Percentiles rank a stretch among this genome's conserved stretches.
Evolutionary conservation across 1,140 invertebrate genomes (phyloP).

Genomic region (Apocrypta bakeri): DNA sequence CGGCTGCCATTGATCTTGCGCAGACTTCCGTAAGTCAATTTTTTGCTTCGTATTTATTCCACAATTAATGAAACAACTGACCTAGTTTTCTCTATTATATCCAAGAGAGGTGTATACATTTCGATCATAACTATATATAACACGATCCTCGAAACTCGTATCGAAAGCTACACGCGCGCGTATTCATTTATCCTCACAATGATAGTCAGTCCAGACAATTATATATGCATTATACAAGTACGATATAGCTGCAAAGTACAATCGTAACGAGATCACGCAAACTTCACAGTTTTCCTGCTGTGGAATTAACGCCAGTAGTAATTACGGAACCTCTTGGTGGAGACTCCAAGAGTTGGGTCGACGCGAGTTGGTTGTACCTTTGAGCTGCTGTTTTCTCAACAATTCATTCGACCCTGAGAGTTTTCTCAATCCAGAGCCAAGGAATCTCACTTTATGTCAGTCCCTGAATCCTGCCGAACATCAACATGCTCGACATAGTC

Average conservation of each 20-base stretch:
- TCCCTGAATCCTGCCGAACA: slow-evolving; percentile 77
- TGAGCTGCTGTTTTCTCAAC: slow-evolving; percentile 85
- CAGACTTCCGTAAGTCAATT: slow-evolving; percentile 77
- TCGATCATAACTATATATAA: too few relatives aligned
- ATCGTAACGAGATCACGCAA: background rate
- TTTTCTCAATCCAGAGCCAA: slow-evolving; percentile 85
- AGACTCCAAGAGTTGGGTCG: slow-evolving; percentile 82
- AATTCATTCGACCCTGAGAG: slow-evolving; percentile 77
- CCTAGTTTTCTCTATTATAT: too few relatives aligned
- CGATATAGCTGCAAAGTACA: too few relatives aligned
- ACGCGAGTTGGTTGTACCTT: slow-evolving; percentile 82
- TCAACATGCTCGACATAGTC: slow-evolving; percentile 78
- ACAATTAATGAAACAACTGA: too few relatives aligned
- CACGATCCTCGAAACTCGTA: too few relatives aligned
- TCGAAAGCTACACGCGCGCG: too few relatives aligned
- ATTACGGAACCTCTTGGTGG: slow-evolving; percentile 90
- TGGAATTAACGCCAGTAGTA: slow-evolving; percentile 84
- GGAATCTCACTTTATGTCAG: slow-evolving; percentile 83
- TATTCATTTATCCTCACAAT: too few relatives aligned
- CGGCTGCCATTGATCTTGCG: slow-evolving; percentile 85
- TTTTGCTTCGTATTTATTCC: background rate
- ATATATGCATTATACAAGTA: too few relatives aligned
- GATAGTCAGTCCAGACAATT: too few relatives aligned
- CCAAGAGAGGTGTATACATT: too few relatives aligned
- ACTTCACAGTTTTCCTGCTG: slow-evolving; percentile 84